A percentile compares a stretch with the other conserved stretches of the same genome.
phyloP scores from a whole-genome alignment of 2,888 invertebrate species.

The Cactoblastis cactorum region DNA sequence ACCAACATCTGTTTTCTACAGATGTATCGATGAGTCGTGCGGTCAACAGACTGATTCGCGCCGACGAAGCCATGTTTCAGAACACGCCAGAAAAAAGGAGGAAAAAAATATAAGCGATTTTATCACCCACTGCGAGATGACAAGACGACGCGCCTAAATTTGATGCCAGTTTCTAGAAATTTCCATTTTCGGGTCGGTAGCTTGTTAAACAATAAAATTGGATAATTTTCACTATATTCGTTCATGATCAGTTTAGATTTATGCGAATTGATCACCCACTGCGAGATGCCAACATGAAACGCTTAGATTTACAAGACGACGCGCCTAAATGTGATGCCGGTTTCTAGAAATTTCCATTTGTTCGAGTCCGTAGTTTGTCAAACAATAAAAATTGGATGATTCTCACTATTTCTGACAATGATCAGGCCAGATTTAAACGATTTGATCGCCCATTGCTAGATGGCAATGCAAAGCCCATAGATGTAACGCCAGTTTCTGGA shows the following conservation, averaged over 20 bases:
- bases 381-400: too few relatives aligned
- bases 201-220: too few relatives aligned
- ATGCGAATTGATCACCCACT: constrained; percentile 51
- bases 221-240: too few relatives aligned
- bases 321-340: not conserved
- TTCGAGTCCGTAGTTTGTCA: not conserved
- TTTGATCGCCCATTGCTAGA: constrained; percentile 42
- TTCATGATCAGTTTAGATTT: too few relatives aligned
- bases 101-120: constrained; percentile 75
- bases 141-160: not conserved
- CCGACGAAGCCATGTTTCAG: constrained; percentile 69
- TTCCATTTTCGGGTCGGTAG: not conserved
- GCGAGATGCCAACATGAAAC: too few relatives aligned
- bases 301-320: not conserved
- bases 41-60: constrained; percentile 69
- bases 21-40: constrained; percentile 75
- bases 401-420: too few relatives aligned
- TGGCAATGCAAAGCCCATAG: not conserved
- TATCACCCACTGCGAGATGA: constrained; percentile 30
- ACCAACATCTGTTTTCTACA: constrained; percentile 50
- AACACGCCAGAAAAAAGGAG: constrained; percentile 71
- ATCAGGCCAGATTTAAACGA: too few relatives aligned
- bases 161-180: not conserved
- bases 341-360: not conserved
- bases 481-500: not conserved